A percentile compares a stretch with the other conserved stretches of the same genome.
Conservation (phyloP, 1,140 invertebrate species). For the Anastatus disparis region DNA sequence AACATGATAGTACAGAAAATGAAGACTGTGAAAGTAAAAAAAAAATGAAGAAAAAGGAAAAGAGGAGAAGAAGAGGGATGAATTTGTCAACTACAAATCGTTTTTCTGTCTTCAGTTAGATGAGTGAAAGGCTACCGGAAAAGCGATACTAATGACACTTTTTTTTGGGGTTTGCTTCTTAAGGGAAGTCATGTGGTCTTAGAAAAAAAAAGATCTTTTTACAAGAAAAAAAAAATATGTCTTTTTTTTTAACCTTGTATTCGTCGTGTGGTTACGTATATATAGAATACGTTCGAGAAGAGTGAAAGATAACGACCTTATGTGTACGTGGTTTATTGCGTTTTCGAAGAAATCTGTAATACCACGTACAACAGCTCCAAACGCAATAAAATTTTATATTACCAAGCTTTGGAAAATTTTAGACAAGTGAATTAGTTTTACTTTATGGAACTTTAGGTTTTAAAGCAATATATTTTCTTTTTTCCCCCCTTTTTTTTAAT, state of each 20-base stretch:
- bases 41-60: no score
- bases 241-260: background rate
- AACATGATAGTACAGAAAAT: no score
- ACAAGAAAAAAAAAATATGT: background rate
- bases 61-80: constrained; percentile 11
- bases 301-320: constrained; percentile 25
- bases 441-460: no score
- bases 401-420: constrained; percentile 3
- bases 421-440: background rate
- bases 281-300: background rate
- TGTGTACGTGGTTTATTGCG: constrained; percentile 13
- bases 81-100: constrained; percentile 37
- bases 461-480: no score
- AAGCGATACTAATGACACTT: constrained; percentile 35
- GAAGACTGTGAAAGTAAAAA: no score
- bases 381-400: constrained; percentile 17
- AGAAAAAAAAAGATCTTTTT: constrained; percentile 18
- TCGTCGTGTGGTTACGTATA: background rate
- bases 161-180: no score
- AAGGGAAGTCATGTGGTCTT: constrained; percentile 22
- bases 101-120: constrained; percentile 20
- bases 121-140: no score
- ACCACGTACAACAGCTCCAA: background rate
- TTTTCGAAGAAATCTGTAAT: constrained; percentile 26
- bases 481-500: no score